A percentile compares a stretch with the other conserved stretches of the same genome.
phyloP scores from a whole-genome alignment of 2,113 vertebrate species.

The Pipra filicauda region DNA sequence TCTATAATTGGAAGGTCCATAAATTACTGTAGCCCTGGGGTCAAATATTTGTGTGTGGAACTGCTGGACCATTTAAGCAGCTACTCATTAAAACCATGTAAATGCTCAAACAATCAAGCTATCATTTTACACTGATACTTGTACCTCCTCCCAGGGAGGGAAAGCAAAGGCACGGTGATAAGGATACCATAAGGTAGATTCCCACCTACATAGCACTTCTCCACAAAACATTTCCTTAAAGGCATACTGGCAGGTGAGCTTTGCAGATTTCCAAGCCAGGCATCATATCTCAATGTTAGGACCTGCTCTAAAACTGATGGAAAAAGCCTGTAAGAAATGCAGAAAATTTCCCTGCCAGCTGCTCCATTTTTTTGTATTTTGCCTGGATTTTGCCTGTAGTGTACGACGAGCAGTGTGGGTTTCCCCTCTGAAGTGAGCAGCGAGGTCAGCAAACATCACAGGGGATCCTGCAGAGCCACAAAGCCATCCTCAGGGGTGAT shows the following conservation, averaged over 20 bases:
- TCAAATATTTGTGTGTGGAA: constrained; percentile 59
- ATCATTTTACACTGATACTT: constrained; percentile 35
- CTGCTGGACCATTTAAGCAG: constrained; percentile 48
- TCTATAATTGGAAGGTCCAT: constrained; percentile 52
- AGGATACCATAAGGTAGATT: background rate
- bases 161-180: background rate
- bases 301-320: background rate
- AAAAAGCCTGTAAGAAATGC: background rate
- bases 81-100: constrained; percentile 61
- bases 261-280: background rate
- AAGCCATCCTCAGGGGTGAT: background rate
- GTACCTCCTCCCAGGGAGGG: background rate
- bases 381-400: background rate
- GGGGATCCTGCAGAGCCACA: background rate
- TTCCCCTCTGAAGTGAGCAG: background rate
- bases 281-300: background rate
- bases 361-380: background rate
- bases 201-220: background rate
- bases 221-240: background rate
- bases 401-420: background rate
- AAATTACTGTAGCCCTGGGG: constrained; percentile 52
- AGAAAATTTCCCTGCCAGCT: background rate
- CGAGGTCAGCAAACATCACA: background rate
- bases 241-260: background rate
- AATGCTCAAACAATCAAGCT: constrained; percentile 30